These are phyloP conservation scores for Rhynchotus rufescens DNA, from an alignment of 2,797 vertebrate genomes.

Conservation along the genomic window DNA sequence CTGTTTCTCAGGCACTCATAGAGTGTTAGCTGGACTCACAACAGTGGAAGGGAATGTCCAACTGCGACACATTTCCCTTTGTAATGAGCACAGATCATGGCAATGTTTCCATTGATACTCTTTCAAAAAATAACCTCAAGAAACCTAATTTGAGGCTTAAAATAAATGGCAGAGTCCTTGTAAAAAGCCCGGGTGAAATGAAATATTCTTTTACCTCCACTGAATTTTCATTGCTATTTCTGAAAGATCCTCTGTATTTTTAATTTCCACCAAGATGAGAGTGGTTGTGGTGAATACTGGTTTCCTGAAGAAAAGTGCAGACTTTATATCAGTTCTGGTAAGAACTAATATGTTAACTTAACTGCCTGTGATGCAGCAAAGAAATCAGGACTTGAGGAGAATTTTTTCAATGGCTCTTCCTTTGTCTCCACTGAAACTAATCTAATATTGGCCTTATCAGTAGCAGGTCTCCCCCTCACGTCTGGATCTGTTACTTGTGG, in stretches of 20 bases:
- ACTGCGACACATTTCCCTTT: constrained; percentile 29
- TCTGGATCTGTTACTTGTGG: background rate
- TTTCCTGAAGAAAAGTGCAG: background rate
- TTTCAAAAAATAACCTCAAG: background rate
- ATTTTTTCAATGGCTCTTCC: background rate
- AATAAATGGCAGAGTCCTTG: background rate
- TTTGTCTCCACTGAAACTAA: background rate
- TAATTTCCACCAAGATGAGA: background rate
- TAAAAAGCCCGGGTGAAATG: background rate
- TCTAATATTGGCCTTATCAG: background rate
- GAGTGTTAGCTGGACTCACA: background rate
- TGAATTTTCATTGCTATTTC: background rate
- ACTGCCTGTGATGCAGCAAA: background rate
- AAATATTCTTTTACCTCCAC: background rate
- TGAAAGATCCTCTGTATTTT: background rate
- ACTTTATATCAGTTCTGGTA: background rate
- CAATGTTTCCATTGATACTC: constrained; percentile 13
- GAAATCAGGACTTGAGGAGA: background rate
- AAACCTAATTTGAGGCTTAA: background rate
- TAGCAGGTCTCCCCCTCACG: background rate
- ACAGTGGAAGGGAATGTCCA: constrained; percentile 2
- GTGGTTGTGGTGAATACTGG: background rate
- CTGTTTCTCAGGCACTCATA: background rate
- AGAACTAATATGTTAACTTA: background rate
- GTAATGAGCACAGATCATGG: constrained; percentile 2